Conservation (phyloP, 2,113 vertebrate species). For the Callipepla californica region DNA sequence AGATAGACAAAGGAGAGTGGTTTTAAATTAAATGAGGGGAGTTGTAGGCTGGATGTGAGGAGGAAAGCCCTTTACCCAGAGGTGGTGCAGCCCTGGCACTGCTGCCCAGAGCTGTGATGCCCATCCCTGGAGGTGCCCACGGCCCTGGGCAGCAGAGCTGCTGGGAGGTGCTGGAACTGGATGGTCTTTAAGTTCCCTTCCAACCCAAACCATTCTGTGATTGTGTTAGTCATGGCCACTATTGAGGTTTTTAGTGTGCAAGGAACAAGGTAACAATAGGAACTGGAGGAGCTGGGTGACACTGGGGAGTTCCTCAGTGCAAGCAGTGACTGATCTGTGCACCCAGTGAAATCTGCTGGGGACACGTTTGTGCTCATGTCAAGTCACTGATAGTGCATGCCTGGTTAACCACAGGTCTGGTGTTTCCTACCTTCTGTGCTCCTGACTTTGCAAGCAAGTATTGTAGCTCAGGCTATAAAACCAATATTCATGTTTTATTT, state of each 20-base stretch:
- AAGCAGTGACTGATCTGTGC: neutral
- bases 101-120: too few species aligned
- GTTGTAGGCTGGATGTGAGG: too few species aligned
- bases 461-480: neutral
- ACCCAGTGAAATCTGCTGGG: neutral
- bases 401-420: neutral
- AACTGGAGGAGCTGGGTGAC: neutral
- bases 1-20: too few species aligned
- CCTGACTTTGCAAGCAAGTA: neutral
- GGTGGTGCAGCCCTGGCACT: too few species aligned
- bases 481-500: neutral
- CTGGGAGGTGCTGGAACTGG: neutral
- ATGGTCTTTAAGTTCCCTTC: neutral
- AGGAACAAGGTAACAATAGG: neutral
- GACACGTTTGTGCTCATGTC: neutral
- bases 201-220: neutral
- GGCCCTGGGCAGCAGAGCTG: neutral
- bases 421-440: neutral
- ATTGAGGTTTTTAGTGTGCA: too few species aligned
- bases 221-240: neutral
- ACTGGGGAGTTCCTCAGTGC: neutral
- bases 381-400: neutral
- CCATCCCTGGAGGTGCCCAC: too few species aligned
- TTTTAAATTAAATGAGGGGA: too few species aligned
- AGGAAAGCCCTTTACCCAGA: too few species aligned